These are phyloP conservation scores for Archivesica marissinica DNA, from an alignment of 1,140 invertebrate genomes.

Conservation along the genomic window DNA sequence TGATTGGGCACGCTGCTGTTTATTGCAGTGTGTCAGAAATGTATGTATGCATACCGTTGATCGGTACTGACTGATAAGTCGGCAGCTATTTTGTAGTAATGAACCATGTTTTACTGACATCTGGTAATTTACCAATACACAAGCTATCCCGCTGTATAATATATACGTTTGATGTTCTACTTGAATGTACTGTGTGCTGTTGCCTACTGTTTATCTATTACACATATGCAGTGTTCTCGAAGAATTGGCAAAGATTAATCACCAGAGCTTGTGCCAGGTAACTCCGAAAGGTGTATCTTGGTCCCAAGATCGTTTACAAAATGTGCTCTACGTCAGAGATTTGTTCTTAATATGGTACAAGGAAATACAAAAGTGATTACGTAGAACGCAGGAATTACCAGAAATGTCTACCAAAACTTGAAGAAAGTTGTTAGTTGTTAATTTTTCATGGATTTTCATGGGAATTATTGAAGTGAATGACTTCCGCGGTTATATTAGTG, in stretches of 20 bases:
- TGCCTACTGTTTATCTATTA: slow-evolving; percentile 2
- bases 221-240: slow-evolving; percentile 40
- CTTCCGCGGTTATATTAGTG: slow-evolving; percentile 7
- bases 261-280: slow-evolving; percentile 16
- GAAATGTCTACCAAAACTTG: slow-evolving; percentile 54
- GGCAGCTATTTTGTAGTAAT: not conserved
- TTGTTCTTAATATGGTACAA: slow-evolving; percentile 57
- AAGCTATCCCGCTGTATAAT: not conserved
- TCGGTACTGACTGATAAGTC: slow-evolving; percentile 10
- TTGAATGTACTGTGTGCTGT: not conserved
- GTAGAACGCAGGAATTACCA: slow-evolving; percentile 58
- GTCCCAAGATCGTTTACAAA: slow-evolving; percentile 28
- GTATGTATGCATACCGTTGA: too few relatives aligned
- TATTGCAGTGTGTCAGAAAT: too few relatives aligned
- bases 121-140: slow-evolving; percentile 45
- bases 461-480: slow-evolving; percentile 36
- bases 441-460: slow-evolving; percentile 31
- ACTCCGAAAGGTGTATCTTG: slow-evolving; percentile 24
- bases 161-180: slow-evolving; percentile 2
- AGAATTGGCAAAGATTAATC: slow-evolving; percentile 39
- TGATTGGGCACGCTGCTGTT: too few relatives aligned
- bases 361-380: slow-evolving; percentile 66
- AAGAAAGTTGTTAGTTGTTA: slow-evolving; percentile 35
- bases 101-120: slow-evolving; percentile 12
- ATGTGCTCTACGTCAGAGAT: slow-evolving; percentile 24